phyloP scores from a whole-genome alignment of 2,113 vertebrate genomes.

The Polypterus senegalus region DNA sequence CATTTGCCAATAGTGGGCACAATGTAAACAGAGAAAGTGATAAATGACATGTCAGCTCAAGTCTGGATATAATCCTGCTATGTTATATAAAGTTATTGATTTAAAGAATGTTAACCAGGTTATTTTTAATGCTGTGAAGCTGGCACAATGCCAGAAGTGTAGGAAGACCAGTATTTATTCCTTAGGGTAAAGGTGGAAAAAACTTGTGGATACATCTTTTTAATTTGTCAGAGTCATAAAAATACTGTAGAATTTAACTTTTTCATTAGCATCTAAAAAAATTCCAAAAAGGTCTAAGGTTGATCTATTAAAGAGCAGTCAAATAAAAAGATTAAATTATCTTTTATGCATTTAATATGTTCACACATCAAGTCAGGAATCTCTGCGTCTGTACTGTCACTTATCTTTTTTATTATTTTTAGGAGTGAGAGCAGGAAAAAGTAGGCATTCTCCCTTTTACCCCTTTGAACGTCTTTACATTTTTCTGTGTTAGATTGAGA shows the following conservation, averaged over 20 bases:
- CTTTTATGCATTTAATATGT: constrained; percentile 1
- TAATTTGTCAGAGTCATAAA: constrained; percentile 10
- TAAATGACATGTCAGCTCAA: constrained; percentile 12
- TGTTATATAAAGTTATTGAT: constrained; percentile 13
- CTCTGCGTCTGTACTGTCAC: constrained; percentile 1
- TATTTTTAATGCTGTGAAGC: neutral
- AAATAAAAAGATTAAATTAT: constrained; percentile 5
- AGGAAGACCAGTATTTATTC: neutral
- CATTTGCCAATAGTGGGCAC: constrained; percentile 7
- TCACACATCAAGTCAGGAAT: neutral
- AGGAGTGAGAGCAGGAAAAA: neutral
- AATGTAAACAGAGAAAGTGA: neutral
- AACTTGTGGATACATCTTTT: constrained; percentile 19
- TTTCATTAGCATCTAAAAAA: neutral
- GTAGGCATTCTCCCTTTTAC: too few species aligned
- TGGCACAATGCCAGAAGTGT: neutral
- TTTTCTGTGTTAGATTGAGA: too few species aligned
- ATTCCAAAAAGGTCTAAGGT: neutral
- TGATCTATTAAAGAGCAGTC: neutral
- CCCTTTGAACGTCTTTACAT: too few species aligned
- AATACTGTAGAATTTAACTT: constrained; percentile 5
- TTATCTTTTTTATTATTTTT: neutral
- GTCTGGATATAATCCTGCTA: constrained; percentile 4
- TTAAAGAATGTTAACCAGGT: constrained; percentile 1
- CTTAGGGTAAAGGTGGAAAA: neutral